Conservation (phyloP, 2,113 vertebrate species). For the Pterocles gutturalis region DNA sequence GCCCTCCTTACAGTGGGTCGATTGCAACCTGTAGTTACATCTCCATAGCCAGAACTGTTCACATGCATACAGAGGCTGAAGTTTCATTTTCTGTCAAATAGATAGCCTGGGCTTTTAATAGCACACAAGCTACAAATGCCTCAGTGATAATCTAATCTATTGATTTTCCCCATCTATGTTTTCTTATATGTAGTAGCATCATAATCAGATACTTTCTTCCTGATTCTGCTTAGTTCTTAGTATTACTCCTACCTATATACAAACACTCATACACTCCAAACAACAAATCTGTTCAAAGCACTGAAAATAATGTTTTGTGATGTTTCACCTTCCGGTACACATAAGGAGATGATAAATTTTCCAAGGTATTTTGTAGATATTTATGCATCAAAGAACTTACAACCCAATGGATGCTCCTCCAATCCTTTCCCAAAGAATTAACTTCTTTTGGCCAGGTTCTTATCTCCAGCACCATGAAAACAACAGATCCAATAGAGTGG, state of each 20-base stretch:
- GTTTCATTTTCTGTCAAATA: background rate
- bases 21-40: background rate
- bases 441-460: background rate
- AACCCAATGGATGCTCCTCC: background rate
- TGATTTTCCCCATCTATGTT: background rate
- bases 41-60: background rate
- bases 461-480: background rate
- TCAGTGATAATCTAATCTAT: background rate
- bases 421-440: background rate
- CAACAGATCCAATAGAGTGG: background rate
- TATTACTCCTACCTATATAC: background rate
- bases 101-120: background rate
- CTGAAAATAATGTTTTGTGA: background rate
- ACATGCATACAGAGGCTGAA: background rate
- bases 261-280: background rate
- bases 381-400: background rate
- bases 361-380: background rate
- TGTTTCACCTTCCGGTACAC: background rate
- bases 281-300: background rate
- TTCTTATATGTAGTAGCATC: background rate
- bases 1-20: background rate
- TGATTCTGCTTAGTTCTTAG: background rate
- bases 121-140: background rate
- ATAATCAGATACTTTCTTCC: background rate
- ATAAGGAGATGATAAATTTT: background rate